phyloP scores from a whole-genome alignment of 2,888 invertebrate species.

The Eilema caniola region DNA sequence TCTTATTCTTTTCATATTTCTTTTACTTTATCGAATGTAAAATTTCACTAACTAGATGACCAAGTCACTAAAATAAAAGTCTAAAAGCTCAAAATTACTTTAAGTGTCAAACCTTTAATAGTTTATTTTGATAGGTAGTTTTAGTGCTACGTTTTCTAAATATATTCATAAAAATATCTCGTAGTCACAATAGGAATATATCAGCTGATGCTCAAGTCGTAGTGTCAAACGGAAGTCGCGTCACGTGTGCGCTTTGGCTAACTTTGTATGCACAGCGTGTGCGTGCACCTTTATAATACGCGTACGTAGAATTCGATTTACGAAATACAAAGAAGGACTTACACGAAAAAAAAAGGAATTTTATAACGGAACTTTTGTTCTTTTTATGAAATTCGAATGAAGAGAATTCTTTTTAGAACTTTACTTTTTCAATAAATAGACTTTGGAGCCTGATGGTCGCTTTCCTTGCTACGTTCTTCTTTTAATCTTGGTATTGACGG shows the following conservation, averaged over 20 bases:
- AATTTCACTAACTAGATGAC: no score
- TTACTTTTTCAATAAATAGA: no score
- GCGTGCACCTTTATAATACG: constrained; percentile 52
- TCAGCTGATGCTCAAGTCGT: constrained; percentile 53
- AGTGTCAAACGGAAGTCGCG: constrained; percentile 68
- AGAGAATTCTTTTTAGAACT: background rate
- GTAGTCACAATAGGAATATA: constrained; percentile 48
- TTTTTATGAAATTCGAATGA: background rate
- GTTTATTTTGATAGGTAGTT: background rate
- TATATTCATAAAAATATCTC: background rate
- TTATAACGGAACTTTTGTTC: constrained; percentile 32
- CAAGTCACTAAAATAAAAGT: background rate
- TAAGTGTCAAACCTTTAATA: no score
- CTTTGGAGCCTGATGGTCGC: no score
- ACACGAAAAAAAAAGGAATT: constrained; percentile 34
- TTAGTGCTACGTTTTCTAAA: background rate
- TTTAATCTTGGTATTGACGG: background rate
- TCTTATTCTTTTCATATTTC: no score
- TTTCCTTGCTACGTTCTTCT: no score
- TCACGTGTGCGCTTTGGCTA: constrained; percentile 67
- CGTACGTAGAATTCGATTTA: constrained; percentile 47
- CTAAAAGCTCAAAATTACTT: background rate
- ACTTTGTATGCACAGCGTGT: constrained; percentile 68
- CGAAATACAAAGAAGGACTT: constrained; percentile 39
- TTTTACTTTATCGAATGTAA: no score